Percentiles rank a stretch among this genome's conserved stretches.
Conservation (phyloP, 2,113 vertebrate species). For the Rhabdomys dilectus region DNA sequence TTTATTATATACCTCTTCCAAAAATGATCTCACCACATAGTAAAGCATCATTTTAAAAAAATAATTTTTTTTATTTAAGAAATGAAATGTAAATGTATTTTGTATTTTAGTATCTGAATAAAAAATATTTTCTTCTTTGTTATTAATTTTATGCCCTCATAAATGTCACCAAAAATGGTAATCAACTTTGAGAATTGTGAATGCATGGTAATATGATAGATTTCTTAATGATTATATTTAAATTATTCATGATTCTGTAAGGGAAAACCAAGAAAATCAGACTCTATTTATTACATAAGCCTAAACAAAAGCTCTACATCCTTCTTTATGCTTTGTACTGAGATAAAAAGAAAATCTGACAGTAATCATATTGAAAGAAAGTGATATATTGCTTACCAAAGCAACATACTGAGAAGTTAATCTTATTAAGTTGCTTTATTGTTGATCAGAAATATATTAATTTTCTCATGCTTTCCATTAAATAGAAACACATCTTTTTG, state of each 20-base stretch:
- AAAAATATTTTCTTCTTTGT: not conserved
- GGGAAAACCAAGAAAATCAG: not conserved
- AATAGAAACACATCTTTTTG: not conserved
- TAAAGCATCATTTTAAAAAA: not conserved
- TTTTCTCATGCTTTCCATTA: not conserved
- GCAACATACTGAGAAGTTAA: not conserved
- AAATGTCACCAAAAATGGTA: not conserved
- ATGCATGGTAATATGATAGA: not conserved
- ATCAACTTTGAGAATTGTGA: conserved; percentile 14
- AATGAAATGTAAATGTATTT: not conserved
- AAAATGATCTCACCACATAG: not conserved
- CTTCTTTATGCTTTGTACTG: not conserved
- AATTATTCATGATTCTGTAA: conserved; percentile 10
- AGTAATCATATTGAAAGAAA: conserved; percentile 1
- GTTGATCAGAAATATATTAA: not conserved
- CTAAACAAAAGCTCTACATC: not conserved
- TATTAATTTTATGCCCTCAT: conserved; percentile 14
- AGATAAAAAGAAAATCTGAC: not conserved
- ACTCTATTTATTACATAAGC: not conserved
- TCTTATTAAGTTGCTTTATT: not conserved
- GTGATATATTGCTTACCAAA: not conserved
- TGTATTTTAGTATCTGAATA: not conserved
- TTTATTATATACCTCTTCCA: no score
- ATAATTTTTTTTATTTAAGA: not conserved
- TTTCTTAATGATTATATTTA: not conserved